A percentile compares a stretch with the other conserved stretches of the same genome.
These are phyloP conservation scores for Leptarthrus brevirostris DNA, from an alignment of 2,888 invertebrate genomes.

Conservation along the genomic window DNA sequence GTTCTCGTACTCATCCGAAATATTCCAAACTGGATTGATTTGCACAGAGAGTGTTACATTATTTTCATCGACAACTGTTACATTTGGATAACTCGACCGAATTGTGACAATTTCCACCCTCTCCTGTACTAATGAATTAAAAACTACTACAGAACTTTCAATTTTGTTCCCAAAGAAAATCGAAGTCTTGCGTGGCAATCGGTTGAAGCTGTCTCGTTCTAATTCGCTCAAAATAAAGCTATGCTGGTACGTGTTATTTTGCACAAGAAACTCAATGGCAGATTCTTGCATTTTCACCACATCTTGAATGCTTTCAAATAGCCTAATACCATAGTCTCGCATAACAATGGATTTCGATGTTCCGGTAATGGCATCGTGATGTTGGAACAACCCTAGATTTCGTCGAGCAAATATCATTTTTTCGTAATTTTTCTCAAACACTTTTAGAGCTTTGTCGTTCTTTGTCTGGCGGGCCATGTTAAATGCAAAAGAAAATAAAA, in stretches of 20 bases:
- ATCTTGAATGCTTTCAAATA: conserved; percentile 85
- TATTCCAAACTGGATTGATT: conserved; percentile 87
- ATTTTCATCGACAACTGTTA: conserved; percentile 78
- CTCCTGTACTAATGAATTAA: conserved; percentile 84
- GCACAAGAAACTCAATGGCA: conserved; percentile 73
- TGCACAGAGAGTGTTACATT: conserved; percentile 77
- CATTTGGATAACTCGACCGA: conserved; percentile 75
- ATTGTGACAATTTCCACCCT: conserved; percentile 83
- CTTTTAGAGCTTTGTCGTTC: conserved; percentile 72
- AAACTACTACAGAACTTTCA: conserved; percentile 75
- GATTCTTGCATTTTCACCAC: conserved; percentile 81
- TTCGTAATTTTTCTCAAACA: conserved; percentile 85
- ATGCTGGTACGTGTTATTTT: conserved; percentile 62
- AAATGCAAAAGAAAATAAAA: conserved; percentile 83
- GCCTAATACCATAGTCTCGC: conserved; percentile 90
- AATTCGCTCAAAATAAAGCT: conserved; percentile 73
- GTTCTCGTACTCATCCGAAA: conserved; percentile 69
- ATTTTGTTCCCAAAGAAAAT: conserved; percentile 71
- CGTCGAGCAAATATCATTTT: conserved; percentile 83
- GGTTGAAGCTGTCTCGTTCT: conserved; percentile 83
- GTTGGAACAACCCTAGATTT: conserved; percentile 92
- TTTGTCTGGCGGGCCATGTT: conserved; percentile 77
- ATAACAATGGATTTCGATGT: conserved; percentile 93
- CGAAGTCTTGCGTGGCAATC: conserved; percentile 79
- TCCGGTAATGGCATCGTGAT: conserved; percentile 98